Evolutionary conservation across 2,113 vertebrate species (phyloP).

Genomic region (Pangasianodon hypophthalmus): DNA sequence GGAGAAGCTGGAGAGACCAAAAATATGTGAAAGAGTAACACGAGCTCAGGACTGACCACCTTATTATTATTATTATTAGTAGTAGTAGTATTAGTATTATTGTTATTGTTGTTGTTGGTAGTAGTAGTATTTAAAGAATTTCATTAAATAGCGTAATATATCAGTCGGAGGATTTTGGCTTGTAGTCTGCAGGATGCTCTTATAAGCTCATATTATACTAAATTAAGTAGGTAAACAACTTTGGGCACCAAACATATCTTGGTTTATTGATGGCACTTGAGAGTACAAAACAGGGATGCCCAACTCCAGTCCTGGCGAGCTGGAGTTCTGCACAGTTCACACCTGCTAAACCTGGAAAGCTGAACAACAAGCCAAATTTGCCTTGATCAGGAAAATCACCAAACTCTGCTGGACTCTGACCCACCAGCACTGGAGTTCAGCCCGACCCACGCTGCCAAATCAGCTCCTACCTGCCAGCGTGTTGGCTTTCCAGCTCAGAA

Average conservation of each 20-base stretch:
- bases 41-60: too few species aligned
- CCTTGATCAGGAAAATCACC: not conserved
- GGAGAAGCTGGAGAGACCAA: not conserved
- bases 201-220: not conserved
- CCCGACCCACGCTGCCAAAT: constrained; percentile 4
- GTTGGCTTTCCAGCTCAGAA: not conserved
- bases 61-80: too few species aligned
- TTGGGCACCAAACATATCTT: not conserved
- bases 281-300: not conserved
- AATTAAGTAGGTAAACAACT: not conserved
- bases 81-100: too few species aligned
- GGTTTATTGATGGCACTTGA: not conserved
- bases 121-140: too few species aligned
- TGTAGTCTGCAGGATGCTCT: not conserved
- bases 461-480: not conserved
- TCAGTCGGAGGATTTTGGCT: not conserved
- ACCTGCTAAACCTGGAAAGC: constrained; percentile 12
- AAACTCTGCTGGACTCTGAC: not conserved
- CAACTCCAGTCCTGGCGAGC: not conserved
- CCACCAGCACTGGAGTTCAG: not conserved
- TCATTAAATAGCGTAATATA: too few species aligned
- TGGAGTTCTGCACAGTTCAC: not conserved
- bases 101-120: too few species aligned
- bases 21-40: not conserved
- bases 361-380: not conserved